Conservation (phyloP, 2,113 vertebrate species). For the Galbula dea region DNA sequence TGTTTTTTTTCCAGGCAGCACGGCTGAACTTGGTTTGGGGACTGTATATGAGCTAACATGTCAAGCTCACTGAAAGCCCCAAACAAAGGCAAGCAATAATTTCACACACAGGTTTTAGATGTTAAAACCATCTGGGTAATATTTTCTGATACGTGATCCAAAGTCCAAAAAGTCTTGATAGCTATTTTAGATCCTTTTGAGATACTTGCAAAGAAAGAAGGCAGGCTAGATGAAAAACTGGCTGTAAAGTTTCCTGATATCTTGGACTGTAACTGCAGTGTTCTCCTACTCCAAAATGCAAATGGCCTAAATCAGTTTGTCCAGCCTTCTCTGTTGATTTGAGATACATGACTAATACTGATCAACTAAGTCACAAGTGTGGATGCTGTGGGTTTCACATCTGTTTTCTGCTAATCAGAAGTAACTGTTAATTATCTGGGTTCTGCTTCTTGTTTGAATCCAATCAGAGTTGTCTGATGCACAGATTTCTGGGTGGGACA, state of each 20-base stretch:
- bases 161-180: slow-evolving; percentile 42
- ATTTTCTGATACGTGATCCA: slow-evolving; percentile 59
- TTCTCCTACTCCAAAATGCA: slow-evolving; percentile 48
- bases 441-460: slow-evolving; percentile 65
- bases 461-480: slow-evolving; percentile 66
- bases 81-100: slow-evolving; percentile 77
- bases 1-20: slow-evolving; percentile 53
- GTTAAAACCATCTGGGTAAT: slow-evolving; percentile 13
- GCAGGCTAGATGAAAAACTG: slow-evolving; percentile 27
- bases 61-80: slow-evolving; percentile 67
- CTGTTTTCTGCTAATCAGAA: slow-evolving; percentile 75
- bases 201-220: not conserved
- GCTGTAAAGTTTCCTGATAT: not conserved
- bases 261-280: slow-evolving; percentile 6
- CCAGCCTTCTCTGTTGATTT: slow-evolving; percentile 23
- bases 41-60: slow-evolving; percentile 58
- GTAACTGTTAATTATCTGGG: slow-evolving; percentile 60
- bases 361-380: slow-evolving; percentile 32
- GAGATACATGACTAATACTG: not conserved
- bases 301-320: slow-evolving; percentile 52
- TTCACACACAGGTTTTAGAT: slow-evolving; percentile 55
- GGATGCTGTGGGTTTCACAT: slow-evolving; percentile 81
- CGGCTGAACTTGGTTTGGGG: slow-evolving; percentile 69
- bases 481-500: slow-evolving; percentile 46
- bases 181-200: slow-evolving; percentile 22